These are phyloP conservation scores for Suillia variegata DNA, from an alignment of 2,888 invertebrate species.

Conservation along the genomic window DNA sequence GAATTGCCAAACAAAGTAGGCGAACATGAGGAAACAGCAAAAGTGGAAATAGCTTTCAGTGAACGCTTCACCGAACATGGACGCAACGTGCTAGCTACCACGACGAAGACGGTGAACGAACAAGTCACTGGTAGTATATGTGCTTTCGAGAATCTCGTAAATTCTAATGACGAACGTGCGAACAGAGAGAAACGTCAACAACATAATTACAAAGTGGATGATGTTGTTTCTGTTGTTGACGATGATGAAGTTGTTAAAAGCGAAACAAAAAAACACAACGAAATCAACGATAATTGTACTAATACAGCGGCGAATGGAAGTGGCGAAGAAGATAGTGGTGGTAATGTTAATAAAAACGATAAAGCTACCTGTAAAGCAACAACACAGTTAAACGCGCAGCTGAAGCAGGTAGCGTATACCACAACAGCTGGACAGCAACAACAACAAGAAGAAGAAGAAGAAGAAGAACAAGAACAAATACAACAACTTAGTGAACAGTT, in stretches of 20 bases:
- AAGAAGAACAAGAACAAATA: constrained; percentile 5
- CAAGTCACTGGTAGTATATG: constrained; percentile 21
- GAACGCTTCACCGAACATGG: constrained; percentile 11
- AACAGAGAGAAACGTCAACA: no score
- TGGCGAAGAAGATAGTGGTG: constrained; percentile 16
- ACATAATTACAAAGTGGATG: constrained; percentile 18
- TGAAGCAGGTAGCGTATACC: background rate
- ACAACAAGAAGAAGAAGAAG: constrained; percentile 19
- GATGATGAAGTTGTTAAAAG: constrained; percentile 17
- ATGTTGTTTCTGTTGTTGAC: constrained; percentile 12
- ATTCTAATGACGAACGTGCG: constrained; percentile 45
- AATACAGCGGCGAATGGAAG: constrained; percentile 10
- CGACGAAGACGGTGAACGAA: constrained; percentile 4
- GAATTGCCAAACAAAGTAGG: constrained; percentile 6
- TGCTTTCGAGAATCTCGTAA: constrained; percentile 39
- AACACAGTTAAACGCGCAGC: constrained; percentile 35
- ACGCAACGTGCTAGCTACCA: constrained; percentile 6
- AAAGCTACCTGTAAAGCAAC: constrained; percentile 20
- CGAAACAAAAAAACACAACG: constrained; percentile 23
- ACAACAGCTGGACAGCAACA: constrained; percentile 30
- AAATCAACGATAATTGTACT: constrained; percentile 21
- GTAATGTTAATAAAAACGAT: constrained; percentile 8
- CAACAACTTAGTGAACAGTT: constrained; percentile 38
- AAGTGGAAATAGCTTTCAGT: constrained; percentile 29
- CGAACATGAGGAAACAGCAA: constrained; percentile 18